Evolutionary conservation across 1,140 invertebrate genomes (phyloP).

Genomic region (Sitobion miscanthi): DNA sequence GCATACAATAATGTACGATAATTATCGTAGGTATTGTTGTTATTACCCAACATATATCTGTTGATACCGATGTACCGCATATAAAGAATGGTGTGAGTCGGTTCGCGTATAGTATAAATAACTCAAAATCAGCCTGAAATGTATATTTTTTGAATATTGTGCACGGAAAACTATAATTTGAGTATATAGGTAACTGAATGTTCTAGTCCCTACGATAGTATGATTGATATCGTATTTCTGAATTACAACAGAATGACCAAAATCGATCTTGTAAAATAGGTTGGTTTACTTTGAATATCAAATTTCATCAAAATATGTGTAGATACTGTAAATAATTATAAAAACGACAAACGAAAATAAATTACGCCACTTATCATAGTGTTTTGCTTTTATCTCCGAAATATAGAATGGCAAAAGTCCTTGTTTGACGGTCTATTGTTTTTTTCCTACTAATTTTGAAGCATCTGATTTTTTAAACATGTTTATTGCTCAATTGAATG

Average conservation of each 20-base stretch:
- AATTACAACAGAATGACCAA: too few species aligned
- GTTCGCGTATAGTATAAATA: background rate
- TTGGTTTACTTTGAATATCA: too few species aligned
- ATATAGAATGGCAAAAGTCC: background rate
- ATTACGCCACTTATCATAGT: background rate
- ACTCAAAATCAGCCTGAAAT: background rate
- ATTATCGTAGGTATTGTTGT: background rate
- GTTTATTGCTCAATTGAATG: background rate
- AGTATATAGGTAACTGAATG: background rate
- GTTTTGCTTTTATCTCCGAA: background rate
- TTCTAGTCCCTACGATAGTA: too few species aligned
- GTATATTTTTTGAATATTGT: background rate
- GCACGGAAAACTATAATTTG: background rate
- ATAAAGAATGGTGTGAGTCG: background rate
- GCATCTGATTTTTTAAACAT: background rate
- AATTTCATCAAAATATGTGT: too few species aligned
- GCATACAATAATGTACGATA: too few species aligned
- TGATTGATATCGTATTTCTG: too few species aligned
- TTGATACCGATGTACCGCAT: background rate
- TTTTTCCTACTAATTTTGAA: background rate
- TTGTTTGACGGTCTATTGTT: background rate
- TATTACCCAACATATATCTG: background rate
- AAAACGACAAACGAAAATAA: background rate
- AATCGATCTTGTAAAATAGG: too few species aligned
- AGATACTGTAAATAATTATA: too few species aligned